A percentile compares a stretch with the other conserved stretches of the same genome.
Evolutionary conservation across 2,797 vertebrate species (phyloP).

Genomic region (Masticophis lateralis): DNA sequence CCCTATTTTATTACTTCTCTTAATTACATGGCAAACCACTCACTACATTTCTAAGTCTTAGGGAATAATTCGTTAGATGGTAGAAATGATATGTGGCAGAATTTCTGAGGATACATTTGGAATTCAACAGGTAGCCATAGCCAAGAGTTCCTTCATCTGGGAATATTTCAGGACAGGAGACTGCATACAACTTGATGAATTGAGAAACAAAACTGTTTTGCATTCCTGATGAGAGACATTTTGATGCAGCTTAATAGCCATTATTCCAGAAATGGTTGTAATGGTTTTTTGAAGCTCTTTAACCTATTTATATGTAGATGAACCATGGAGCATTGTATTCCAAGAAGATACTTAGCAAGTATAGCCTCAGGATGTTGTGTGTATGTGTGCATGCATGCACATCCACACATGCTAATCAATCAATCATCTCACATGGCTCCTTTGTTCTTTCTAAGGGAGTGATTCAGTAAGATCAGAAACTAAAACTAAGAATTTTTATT

Average conservation of each 20-base stretch:
- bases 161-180: background rate
- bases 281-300: background rate
- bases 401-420: background rate
- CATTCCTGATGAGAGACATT: background rate
- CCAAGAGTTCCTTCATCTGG: background rate
- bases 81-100: background rate
- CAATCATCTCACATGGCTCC: background rate
- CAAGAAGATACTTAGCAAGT: background rate
- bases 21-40: background rate
- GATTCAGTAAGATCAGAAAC: background rate
- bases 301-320: background rate
- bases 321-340: background rate
- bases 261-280: background rate
- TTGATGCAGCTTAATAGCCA: background rate
- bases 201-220: background rate
- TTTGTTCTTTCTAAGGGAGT: background rate
- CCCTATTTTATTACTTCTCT: background rate
- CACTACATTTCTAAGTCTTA: background rate
- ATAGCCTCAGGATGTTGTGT: background rate
- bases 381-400: background rate
- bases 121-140: background rate
- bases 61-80: background rate
- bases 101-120: background rate
- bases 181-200: background rate
- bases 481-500: background rate